phyloP scores from a whole-genome alignment of 2,888 invertebrate genomes.

The Macropis europaea region DNA sequence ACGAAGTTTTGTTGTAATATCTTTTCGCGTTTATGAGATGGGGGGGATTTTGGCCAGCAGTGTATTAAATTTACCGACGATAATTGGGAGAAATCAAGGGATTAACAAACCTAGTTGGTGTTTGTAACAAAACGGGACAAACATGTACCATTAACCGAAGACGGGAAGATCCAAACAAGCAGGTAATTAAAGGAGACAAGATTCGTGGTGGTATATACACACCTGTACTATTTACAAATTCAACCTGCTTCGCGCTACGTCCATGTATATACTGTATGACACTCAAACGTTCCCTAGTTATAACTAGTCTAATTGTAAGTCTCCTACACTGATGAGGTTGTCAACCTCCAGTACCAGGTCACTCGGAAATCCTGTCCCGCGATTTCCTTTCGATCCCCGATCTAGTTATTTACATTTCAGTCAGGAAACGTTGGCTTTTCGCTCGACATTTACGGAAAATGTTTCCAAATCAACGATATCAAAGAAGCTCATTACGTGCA shows the following conservation, averaged over 20 bases:
- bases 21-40: background rate
- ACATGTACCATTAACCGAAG: constrained; percentile 39
- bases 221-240: background rate
- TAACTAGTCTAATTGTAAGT: background rate
- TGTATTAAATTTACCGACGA: background rate
- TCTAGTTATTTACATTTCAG: constrained; percentile 17
- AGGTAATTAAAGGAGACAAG: background rate
- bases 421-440: background rate
- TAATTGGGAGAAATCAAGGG: background rate
- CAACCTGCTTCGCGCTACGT: constrained; percentile 7
- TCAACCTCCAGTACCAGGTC: constrained; percentile 4
- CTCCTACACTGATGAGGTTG: background rate
- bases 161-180: background rate
- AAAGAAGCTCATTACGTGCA: too few species aligned
- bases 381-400: constrained; percentile 21
- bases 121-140: constrained; percentile 51
- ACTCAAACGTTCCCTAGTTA: background rate
- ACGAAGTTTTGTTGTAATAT: too few species aligned
- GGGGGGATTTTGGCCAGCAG: background rate
- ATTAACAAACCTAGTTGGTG: constrained; percentile 9
- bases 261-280: background rate
- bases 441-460: background rate
- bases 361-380: constrained; percentile 5
- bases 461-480: background rate
- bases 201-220: background rate